Base-by-base conservation (phyloP, 2,888 invertebrate species). In the Amblyjoppa fuscipennis region DNA sequence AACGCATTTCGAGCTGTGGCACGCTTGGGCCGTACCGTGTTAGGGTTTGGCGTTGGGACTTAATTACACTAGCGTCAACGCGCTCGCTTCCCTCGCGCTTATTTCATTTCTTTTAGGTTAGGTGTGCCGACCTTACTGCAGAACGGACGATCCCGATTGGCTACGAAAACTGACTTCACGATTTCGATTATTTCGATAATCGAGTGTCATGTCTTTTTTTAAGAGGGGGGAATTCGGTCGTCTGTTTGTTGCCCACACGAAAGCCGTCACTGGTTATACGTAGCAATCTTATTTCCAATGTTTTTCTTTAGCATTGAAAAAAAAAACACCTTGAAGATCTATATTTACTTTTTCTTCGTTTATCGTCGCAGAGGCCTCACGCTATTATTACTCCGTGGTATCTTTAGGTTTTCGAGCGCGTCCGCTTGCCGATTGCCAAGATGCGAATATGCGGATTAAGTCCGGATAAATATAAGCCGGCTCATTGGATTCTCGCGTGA, bases 331-430 rank as follows among this genome's bases (percentile, higher is more conserved):
- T 82, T 76, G 82, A 83, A 71, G 73, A 51, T 80, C 79, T 83
- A 83, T 76, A 76, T 83, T 76, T 83, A 82, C 38, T 49, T 13
- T 73, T 80, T 80, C 69, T 80, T 59, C 82, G 68, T 83, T 71
- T 56, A 68, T 20, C 68, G 75, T 61, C 34, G 69, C 68, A 41
- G 68, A 53, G 80, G 28, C 71, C 76, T 59, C 20, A 76, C 25
- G 6, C 79, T 85, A 79, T 80, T 85, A 66, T 85, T 82, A 83
- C 41, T n/a, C 71, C 34, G 68, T 45, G 31, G 51, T 83, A 85
- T 79, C 75, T 79, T 76, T 80, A 83, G 80, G 76, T 71, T 66
- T 41, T 59, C 71, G 68, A 73, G 79, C 41, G 59, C 66, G 71
- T 70, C 68, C 56, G 31, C 51, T 38, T n/a, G 34, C n/a, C 70